Evolutionary conservation across 1,140 invertebrate species (phyloP).

Genomic region (Drosophila sproati): DNA sequence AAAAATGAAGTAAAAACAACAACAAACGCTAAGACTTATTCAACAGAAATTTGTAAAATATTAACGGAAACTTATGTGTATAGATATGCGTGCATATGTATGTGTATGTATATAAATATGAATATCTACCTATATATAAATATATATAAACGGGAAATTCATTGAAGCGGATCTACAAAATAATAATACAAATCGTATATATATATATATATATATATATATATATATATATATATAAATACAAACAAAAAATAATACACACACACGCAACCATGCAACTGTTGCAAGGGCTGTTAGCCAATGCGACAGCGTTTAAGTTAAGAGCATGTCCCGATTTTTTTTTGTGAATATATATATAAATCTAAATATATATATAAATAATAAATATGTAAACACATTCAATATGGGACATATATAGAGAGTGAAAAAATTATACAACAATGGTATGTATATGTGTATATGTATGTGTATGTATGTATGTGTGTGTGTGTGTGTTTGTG

Average conservation of each 20-base stretch:
- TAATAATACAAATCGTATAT: neutral
- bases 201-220: neutral
- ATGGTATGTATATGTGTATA: slow-evolving; percentile 10
- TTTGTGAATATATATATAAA: slow-evolving; percentile 38
- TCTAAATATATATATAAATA: slow-evolving; percentile 37
- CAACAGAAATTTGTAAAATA: slow-evolving; percentile 77
- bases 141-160: slow-evolving; percentile 33
- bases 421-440: slow-evolving; percentile 20
- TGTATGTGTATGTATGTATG: slow-evolving; percentile 37
- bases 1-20: slow-evolving; percentile 39
- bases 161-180: slow-evolving; percentile 18
- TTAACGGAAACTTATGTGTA: slow-evolving; percentile 56
- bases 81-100: slow-evolving; percentile 9
- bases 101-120: neutral
- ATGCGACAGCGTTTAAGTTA: slow-evolving; percentile 52
- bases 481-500: neutral
- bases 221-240: neutral
- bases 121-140: slow-evolving; percentile 5
- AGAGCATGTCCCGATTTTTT: slow-evolving; percentile 59
- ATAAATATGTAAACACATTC: neutral
- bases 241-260: slow-evolving; percentile 1
- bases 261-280: slow-evolving; percentile 40
- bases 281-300: slow-evolving; percentile 22
- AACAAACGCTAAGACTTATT: slow-evolving; percentile 80
- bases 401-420: neutral